Conservation (phyloP, 2,113 vertebrate genomes). For the Odobenus rosmarus region DNA sequence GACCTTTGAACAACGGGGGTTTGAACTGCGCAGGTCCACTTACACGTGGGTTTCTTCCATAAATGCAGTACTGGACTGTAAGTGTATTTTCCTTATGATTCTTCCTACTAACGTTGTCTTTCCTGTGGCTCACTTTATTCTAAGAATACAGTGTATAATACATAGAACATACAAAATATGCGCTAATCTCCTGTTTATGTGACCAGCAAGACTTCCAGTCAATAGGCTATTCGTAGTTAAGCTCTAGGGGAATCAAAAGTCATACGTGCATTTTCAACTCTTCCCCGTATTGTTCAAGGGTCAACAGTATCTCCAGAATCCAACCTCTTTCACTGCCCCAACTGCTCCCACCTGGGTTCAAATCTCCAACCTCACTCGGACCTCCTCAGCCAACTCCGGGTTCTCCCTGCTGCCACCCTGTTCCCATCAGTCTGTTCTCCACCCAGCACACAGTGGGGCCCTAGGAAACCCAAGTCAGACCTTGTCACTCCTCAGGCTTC, state of each 20-base stretch:
- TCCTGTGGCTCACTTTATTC: neutral
- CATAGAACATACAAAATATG: neutral
- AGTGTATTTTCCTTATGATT: neutral
- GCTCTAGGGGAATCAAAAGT: neutral
- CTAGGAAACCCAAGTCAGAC: neutral
- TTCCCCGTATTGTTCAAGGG: neutral
- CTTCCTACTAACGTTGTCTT: neutral
- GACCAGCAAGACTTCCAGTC: neutral
- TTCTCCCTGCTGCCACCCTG: neutral
- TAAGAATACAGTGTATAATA: neutral
- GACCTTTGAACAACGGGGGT: neutral
- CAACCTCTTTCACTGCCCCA: neutral
- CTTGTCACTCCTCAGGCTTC: neutral
- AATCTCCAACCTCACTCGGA: neutral
- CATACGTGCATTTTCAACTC: neutral
- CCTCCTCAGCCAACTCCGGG: neutral
- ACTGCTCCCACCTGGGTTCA: neutral
- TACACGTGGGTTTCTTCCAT: neutral
- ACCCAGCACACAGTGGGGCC: neutral
- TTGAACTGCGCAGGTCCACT: neutral
- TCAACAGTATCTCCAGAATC: neutral
- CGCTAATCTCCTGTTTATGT: neutral
- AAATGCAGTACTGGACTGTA: neutral
- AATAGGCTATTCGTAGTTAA: neutral
- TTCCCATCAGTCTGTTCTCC: neutral